Percentiles rank a stretch among this genome's conserved stretches.
phyloP scores from a whole-genome alignment of 1,140 invertebrate genomes.

The Drosophila parabipectinata region DNA sequence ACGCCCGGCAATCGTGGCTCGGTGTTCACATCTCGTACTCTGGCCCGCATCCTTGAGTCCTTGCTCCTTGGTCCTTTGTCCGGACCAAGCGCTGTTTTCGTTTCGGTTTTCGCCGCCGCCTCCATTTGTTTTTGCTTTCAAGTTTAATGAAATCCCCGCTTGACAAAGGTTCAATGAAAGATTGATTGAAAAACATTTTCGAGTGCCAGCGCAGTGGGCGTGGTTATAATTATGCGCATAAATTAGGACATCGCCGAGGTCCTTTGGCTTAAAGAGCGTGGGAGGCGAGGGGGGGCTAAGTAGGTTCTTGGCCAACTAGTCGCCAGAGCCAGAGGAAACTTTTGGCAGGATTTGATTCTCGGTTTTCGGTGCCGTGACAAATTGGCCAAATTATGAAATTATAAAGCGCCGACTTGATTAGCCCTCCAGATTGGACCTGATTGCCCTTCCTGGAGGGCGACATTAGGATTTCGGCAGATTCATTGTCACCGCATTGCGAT shows the following conservation, averaged over 20 bases:
- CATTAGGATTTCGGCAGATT: slow-evolving; percentile 38
- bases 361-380: slow-evolving; percentile 26
- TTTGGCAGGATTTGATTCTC: slow-evolving; percentile 3
- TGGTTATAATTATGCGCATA: slow-evolving; percentile 76
- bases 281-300: background rate
- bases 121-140: slow-evolving; percentile 50
- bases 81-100: background rate
- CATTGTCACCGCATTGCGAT: slow-evolving; percentile 59
- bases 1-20: slow-evolving; percentile 42
- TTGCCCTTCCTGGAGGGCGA: slow-evolving; percentile 24
- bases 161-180: slow-evolving; percentile 78
- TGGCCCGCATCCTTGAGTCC: background rate
- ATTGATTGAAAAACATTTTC: slow-evolving; percentile 76
- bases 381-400: slow-evolving; percentile 73
- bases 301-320: slow-evolving; percentile 15
- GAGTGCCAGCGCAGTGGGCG: slow-evolving; percentile 56
- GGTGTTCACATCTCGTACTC: background rate
- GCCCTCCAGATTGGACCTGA: slow-evolving; percentile 58
- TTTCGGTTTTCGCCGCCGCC: slow-evolving; percentile 8
- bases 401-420: slow-evolving; percentile 69
- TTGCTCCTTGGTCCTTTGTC: background rate
- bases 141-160: slow-evolving; percentile 74
- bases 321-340: slow-evolving; percentile 1
- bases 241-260: slow-evolving; percentile 55
- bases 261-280: background rate